Evolutionary conservation across 2,113 vertebrate genomes (phyloP), one percentile per base, ranked within the genome.

Genomic region (Epinephelus cyanopodus): DNA sequence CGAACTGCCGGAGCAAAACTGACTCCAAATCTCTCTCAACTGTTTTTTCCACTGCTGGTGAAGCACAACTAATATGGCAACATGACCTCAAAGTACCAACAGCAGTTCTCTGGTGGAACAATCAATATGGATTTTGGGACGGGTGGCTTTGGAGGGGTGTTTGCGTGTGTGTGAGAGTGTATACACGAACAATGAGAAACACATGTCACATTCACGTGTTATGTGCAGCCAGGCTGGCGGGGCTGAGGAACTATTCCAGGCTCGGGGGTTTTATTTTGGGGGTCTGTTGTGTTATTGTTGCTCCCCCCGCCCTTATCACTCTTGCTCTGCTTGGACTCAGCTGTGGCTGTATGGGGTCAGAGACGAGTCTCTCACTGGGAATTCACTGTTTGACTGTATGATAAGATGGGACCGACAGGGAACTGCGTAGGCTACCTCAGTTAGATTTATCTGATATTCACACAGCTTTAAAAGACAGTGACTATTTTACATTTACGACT

Each of bases 191-290:
- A 87, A 87, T 1, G 29, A 89, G 57, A 58, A 86, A 87, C 92
- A 92, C 86, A 87, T 88, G 88, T 90, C 80, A 73, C 62, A 86
- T 70, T 92, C 92, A 94, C 85, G 85, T 92, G 90, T 77, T 68
- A 21, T 64, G 74, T 80, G 90, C 84, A 86, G 90, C 83, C 89
- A 79, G 78, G 77, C 76, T 84, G 84, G 71, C 57, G 71, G 64
- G 74, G 90, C 80, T 68, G 77, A 53, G 79, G 69, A 90, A 89
- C 86, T 90, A 91, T 92, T 95, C 87, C 88, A 86, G 69, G 91
- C 90, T 76, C 53, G 1, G 65, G 56, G 64, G 72, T 74, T 81
- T 91, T 93, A 92, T 92, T 92, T 93, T 89, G 56, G 82, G 87
- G 84, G 81, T 84, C 66, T 90, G 88, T 72, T 90, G 64, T 88